Conservation (phyloP, 1,140 invertebrate genomes). For the Agrypnia vestita region DNA sequence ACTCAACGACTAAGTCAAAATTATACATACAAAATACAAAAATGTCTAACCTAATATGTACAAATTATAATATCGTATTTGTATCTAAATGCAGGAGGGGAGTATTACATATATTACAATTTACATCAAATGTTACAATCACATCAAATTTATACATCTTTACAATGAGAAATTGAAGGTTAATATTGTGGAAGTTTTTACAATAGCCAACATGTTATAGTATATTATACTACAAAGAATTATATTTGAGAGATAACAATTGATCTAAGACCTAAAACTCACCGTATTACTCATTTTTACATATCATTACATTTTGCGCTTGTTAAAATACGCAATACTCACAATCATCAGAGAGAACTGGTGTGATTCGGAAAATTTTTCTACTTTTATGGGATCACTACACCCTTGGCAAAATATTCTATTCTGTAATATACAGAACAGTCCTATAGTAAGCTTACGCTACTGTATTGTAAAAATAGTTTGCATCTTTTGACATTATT, state of each 20-base stretch:
- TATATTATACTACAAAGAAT: background rate
- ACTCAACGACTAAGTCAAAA: constrained; percentile 4
- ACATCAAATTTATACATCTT: no score
- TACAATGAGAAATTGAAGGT: no score
- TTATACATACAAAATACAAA: constrained; percentile 34
- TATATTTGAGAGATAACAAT: constrained; percentile 1
- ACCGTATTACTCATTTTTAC: background rate
- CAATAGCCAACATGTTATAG: background rate
- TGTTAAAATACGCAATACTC: background rate
- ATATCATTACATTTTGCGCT: background rate
- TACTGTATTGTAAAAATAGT: no score
- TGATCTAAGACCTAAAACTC: constrained; percentile 14
- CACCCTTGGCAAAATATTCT: no score
- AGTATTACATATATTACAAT: constrained; percentile 39
- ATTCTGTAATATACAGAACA: no score
- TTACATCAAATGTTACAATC: constrained; percentile 18
- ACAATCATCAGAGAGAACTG: no score
- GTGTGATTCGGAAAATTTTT: no score
- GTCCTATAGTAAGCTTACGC: no score
- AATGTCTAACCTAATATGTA: constrained; percentile 34
- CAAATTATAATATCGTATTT: constrained; percentile 28
- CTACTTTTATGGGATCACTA: no score
- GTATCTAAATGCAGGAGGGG: constrained; percentile 25
- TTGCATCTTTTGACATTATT: no score
- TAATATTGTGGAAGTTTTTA: no score